Base-by-base conservation (phyloP, 92 coral and sea anemone genomes). In the Heliopora coerulea region DNA sequence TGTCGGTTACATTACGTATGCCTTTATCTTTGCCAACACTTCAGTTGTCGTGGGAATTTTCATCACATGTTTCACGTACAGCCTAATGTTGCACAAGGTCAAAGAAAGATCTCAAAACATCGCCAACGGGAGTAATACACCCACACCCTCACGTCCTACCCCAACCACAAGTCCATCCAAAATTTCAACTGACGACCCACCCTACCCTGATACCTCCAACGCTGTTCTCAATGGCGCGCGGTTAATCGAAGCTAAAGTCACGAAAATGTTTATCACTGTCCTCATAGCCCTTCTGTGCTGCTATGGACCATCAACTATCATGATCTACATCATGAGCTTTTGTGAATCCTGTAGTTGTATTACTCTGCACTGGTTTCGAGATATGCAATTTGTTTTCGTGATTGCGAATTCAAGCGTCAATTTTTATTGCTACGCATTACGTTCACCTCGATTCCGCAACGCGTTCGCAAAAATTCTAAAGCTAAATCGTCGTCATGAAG, bases 301-400 rank as follows among this genome's bases (percentile, higher is more conserved):
- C 33, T 89, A 86, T 39, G 81, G 75, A 1, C 96, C 96, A 0
- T 83, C 91, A 0, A 83, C 88, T 78, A 78, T 83, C 0, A 24
- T 89, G n/a, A 89, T 89, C 26, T 89, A 83, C 57, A 35, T 89
- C 3, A 83, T 89, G 89, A 89, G 83, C 78, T 86, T 89, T 61
- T 89, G 96, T 52, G 46, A 41, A 1, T 80, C 86, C n/a, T 89
- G 96, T 19, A 83, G 88, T 28, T 89, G 96, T 58, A 61, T 49
- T 12, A 58, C 85, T 23, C 63, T 86, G 34, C 91, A 89, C 48
- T 89, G 91, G 91, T 81, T 86, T 61, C 85, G 96, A 4, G 96
- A 89, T 69, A 54, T 89, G 73, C 96, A 89, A 79, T 89, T 83
- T 57, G 68, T 89, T 37, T 81, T 78, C 31, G 80, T 89, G 42